Percentiles rank a stretch among this genome's conserved stretches.
phyloP scores from a whole-genome alignment of 2,888 invertebrate species.

The Tinea trinotella region DNA sequence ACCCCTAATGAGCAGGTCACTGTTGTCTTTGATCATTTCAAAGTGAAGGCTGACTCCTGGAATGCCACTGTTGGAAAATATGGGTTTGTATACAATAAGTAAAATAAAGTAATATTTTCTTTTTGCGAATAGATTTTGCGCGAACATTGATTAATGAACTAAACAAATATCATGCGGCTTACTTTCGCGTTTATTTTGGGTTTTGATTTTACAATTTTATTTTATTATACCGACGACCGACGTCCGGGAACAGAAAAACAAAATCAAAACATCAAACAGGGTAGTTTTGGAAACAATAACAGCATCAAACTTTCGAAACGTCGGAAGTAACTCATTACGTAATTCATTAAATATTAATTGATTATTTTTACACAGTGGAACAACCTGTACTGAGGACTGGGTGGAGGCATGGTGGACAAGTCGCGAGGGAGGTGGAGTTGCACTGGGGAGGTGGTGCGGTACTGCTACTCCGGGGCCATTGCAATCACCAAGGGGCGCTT shows the following conservation, averaged over 20 bases:
- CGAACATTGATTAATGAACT: too few relatives aligned
- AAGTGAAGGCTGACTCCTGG: conserved; percentile 85
- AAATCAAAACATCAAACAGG: too few relatives aligned
- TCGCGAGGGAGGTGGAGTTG: conserved; percentile 83
- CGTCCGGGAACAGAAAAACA: too few relatives aligned
- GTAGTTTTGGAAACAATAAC: too few relatives aligned
- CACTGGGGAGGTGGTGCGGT: conserved; percentile 94
- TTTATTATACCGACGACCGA: too few relatives aligned
- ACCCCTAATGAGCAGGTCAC: conserved; percentile 92
- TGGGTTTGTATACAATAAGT: conserved; percentile 35
- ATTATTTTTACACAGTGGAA: conserved; percentile 60
- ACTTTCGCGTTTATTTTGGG: too few relatives aligned
- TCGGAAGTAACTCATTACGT: too few relatives aligned
- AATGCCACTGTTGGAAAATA: conserved; percentile 77
- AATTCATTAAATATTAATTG: not conserved
- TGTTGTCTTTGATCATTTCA: conserved; percentile 92
- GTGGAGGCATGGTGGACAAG: conserved; percentile 93
- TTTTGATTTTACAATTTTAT: too few relatives aligned
- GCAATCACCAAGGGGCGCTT: conserved; percentile 90
- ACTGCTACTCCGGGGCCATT: conserved; percentile 94
- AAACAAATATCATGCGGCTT: too few relatives aligned
- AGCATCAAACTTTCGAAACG: too few relatives aligned
- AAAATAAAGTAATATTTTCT: too few relatives aligned
- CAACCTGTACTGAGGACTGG: conserved; percentile 93
- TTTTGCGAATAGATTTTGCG: too few relatives aligned